Base-by-base conservation (phyloP, 2,797 vertebrate species). In the Sandelia bainsii region DNA sequence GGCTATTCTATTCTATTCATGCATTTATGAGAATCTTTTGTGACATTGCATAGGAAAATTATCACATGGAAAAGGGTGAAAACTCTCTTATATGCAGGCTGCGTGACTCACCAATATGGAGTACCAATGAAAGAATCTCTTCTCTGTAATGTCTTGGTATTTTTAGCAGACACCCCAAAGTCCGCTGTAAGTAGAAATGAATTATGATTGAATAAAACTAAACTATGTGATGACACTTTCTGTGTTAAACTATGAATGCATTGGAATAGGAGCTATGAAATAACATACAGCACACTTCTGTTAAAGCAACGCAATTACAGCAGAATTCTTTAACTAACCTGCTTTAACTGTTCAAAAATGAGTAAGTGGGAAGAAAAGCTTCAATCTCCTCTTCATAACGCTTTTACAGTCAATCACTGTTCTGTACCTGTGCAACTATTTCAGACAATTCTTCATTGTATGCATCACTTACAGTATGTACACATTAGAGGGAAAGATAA, bases 101-200 rank as follows among this genome's bases (percentile, higher is more conserved):
- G 52, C 37, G 51, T 87, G 88, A 95, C 97, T 95, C 95, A 99
- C 98, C 98, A 99, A 89, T 99, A 99, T 0, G 98, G 98, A 39
- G 98, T 99, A 46, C 98, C 98, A 67, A 99, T 99, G 92, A 99
- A 99, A 70, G 98, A 97, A 90, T 99, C 97, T 93, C 98, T 96
- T 91, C 98, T 96, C 90, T 99, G 98, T 82, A 99, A 93, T 8
- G 97, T 98, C 91, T 96, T 97, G 61, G 97, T 99, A 88, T 99
- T 99, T 94, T 99, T 99, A 88, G 98, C 98, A 70, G 98, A 99
- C 70, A 99, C 98, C 80, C 98, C 98, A 91, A 99, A 99, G 93
- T 99, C 98, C 90, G 98, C 98, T 99, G 93, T 88, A 95, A 93
- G 69, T 12, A 92, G 63, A 91, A 88, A 83, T 4, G 0, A 77